A percentile compares a stretch with the other conserved stretches of the same genome.
phyloP scores from a whole-genome alignment of 2,888 invertebrate genomes.

The Magallana nippona region DNA sequence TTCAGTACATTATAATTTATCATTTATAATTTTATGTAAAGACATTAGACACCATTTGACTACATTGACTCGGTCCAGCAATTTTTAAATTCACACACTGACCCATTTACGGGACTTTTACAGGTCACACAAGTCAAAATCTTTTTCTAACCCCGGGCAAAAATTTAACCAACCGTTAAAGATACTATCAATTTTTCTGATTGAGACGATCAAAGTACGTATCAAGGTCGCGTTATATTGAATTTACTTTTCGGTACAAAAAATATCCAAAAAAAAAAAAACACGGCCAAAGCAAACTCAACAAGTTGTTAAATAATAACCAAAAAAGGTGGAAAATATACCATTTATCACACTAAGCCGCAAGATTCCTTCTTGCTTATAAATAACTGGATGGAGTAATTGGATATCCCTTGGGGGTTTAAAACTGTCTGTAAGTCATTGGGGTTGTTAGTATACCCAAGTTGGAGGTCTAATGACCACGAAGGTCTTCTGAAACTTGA shows the following conservation, averaged over 20 bases:
- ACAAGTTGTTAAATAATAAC: too few species aligned
- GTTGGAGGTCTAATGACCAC: not conserved
- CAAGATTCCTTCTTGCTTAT: not conserved
- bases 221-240: not conserved
- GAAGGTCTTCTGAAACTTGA: not conserved
- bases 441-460: not conserved
- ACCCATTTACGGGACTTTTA: not conserved
- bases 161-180: not conserved
- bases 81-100: constrained; percentile 9
- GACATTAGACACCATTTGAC: too few species aligned
- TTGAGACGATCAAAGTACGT: not conserved
- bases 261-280: too few species aligned
- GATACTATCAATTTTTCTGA: not conserved
- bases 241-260: too few species aligned
- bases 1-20: too few species aligned
- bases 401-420: not conserved
- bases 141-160: not conserved
- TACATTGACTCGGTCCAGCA: not conserved
- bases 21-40: too few species aligned
- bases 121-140: not conserved
- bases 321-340: not conserved
- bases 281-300: too few species aligned
- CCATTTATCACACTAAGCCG: not conserved
- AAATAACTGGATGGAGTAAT: constrained; percentile 6
- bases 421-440: not conserved